phyloP scores from a whole-genome alignment of 2,888 invertebrate genomes.

The Hemistola chrysoprasaria region DNA sequence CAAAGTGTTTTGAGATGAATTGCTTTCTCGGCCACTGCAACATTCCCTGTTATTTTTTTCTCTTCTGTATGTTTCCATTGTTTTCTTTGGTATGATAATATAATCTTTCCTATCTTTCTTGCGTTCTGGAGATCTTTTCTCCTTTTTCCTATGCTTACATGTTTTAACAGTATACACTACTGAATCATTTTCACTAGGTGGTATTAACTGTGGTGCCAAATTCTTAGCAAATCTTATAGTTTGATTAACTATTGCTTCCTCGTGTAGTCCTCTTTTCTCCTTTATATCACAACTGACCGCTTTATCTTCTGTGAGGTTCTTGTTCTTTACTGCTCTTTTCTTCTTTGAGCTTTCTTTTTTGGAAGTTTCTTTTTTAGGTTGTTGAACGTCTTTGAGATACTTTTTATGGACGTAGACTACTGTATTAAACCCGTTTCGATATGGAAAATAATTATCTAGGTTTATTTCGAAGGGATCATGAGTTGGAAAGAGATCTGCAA shows the following conservation, averaged over 20 bases:
- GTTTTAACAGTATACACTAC: constrained; percentile 62
- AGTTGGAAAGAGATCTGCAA: constrained; percentile 17
- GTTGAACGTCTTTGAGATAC: constrained; percentile 33
- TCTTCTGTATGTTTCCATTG: constrained; percentile 42
- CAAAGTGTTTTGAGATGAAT: constrained; percentile 55
- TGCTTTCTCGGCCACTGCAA: constrained; percentile 41
- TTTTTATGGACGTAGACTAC: constrained; percentile 65
- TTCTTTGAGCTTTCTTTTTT: constrained; percentile 26
- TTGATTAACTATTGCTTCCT: constrained; percentile 54
- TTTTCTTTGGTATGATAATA: constrained; percentile 36
- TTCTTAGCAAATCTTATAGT: constrained; percentile 64
- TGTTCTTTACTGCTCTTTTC: constrained; percentile 25
- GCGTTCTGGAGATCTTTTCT: constrained; percentile 28
- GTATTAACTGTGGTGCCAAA: constrained; percentile 59
- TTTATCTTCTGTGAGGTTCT: constrained; percentile 14
- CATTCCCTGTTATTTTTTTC: constrained; percentile 38
- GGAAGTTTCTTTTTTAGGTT: constrained; percentile 15
- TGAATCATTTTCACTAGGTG: constrained; percentile 44
- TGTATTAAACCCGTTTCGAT: constrained; percentile 54
- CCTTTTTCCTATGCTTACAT: constrained; percentile 42
- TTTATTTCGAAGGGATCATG: constrained; percentile 51
- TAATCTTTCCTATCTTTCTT: constrained; percentile 8
- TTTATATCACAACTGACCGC: constrained; percentile 19
- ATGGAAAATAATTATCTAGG: constrained; percentile 57
- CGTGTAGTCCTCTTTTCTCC: constrained; percentile 31